Evolutionary conservation across 1,140 invertebrate species (phyloP).

Genomic region (Chlorops oryzae): DNA sequence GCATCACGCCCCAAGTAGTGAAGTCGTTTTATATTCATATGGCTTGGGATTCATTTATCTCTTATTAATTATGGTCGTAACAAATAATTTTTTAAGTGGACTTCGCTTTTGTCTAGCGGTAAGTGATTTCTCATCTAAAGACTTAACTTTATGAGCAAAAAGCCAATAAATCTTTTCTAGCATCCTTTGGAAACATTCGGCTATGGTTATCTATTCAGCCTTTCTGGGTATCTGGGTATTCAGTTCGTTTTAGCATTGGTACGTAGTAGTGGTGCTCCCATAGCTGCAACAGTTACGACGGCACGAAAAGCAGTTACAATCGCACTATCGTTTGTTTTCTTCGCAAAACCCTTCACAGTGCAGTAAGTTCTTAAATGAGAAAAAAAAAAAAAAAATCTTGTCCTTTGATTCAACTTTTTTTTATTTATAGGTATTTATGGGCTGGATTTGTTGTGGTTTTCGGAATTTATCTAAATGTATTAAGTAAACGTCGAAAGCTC

Average conservation of each 20-base stretch:
- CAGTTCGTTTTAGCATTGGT: conserved; percentile 87
- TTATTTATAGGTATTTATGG: conserved; percentile 75
- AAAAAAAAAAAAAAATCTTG: conserved; percentile 3
- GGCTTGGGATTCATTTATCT: conserved; percentile 82
- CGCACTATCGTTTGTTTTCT: conserved; percentile 85
- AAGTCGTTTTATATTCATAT: conserved; percentile 93
- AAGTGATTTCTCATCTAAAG: no score
- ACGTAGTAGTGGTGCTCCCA: conserved; percentile 77
- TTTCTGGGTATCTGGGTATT: conserved; percentile 86
- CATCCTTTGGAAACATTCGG: conserved; percentile 72
- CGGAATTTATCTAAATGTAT: conserved; percentile 87
- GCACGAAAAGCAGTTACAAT: conserved; percentile 88
- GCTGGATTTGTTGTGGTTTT: conserved; percentile 78
- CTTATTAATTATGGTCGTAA: conserved; percentile 64
- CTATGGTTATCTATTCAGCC: conserved; percentile 79
- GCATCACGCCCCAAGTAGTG: conserved; percentile 74
- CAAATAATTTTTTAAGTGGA: conserved; percentile 70
- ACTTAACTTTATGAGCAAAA: conserved; percentile 6
- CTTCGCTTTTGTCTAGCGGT: conserved; percentile 73
- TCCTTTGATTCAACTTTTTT: conserved; percentile 16
- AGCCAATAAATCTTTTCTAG: no score
- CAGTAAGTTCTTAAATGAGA: conserved; percentile 84
- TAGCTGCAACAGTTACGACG: conserved; percentile 84
- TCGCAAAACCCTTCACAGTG: conserved; percentile 89
- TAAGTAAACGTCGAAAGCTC: conserved; percentile 64